Percentiles rank a stretch among this genome's conserved stretches.
Conservation (phyloP, 1,140 invertebrate genomes). For the Whitmania pigra region DNA sequence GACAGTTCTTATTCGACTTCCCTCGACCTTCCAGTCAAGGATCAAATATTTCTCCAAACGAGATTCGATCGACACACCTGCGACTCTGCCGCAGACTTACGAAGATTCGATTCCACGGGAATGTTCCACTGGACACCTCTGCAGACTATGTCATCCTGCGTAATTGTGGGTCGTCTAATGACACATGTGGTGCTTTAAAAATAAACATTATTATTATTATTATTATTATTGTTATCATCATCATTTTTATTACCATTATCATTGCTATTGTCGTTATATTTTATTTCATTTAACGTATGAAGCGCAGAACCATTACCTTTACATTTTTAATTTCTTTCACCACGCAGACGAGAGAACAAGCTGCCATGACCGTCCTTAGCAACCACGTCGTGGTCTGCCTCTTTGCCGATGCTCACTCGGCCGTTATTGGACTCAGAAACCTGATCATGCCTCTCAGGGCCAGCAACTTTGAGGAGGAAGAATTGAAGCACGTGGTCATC, state of each 20-base stretch:
- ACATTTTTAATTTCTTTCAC: not conserved
- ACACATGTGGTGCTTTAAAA: no score
- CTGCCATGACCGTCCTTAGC: slow-evolving; percentile 95
- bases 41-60: not conserved
- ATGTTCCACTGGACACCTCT: slow-evolving; percentile 99
- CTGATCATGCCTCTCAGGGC: slow-evolving; percentile 52
- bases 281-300: no score
- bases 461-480: slow-evolving; percentile 98
- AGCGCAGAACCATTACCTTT: not conserved
- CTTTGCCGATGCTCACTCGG: slow-evolving; percentile 95
- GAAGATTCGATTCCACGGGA: slow-evolving; percentile 74
- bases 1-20: not conserved
- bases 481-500: slow-evolving; percentile 97
- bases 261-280: no score
- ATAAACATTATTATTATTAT: not conserved
- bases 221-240: no score
- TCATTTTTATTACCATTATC: no score
- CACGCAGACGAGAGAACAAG: slow-evolving; percentile 23
- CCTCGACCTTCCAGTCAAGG: not conserved
- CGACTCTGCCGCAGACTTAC: slow-evolving; percentile 16
- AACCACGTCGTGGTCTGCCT: slow-evolving; percentile 96
- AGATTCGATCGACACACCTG: not conserved
- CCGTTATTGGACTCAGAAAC: slow-evolving; percentile 63
- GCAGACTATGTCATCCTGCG: slow-evolving; percentile 87
- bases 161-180: slow-evolving; percentile 60